Conservation (phyloP, 2,888 invertebrate genomes). For the Coelogynopora nodosa region DNA sequence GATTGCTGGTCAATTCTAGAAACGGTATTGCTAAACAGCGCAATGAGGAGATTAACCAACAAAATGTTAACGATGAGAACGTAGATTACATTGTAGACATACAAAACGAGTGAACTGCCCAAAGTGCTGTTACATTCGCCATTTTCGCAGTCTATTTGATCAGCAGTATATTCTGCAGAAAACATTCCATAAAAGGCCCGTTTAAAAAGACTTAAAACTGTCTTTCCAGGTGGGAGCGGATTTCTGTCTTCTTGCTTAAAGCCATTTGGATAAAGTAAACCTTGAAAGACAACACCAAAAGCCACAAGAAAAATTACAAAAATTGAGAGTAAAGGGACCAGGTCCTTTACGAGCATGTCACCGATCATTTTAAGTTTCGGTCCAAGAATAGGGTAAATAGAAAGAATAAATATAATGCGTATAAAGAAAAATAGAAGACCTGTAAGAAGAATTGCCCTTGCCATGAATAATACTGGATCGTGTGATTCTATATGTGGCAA, state of each 20-base stretch:
- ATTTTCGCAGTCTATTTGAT: neutral
- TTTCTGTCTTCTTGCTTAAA: constrained; percentile 18
- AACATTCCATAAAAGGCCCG: constrained; percentile 38
- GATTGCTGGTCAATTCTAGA: constrained; percentile 43
- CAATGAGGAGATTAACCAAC: constrained; percentile 43
- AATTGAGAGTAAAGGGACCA: constrained; percentile 41
- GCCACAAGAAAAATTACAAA: constrained; percentile 44
- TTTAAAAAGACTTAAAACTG: neutral
- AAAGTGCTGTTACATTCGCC: constrained; percentile 7
- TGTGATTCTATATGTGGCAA: neutral
- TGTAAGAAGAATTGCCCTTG: constrained; percentile 22
- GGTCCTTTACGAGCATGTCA: constrained; percentile 44
- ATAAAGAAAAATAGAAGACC: constrained; percentile 38
- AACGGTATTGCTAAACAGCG: constrained; percentile 44
- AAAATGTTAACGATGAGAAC: constrained; percentile 35
- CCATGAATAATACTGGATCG: neutral
- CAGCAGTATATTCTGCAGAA: constrained; percentile 29
- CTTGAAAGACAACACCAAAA: constrained; percentile 46
- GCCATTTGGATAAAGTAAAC: constrained; percentile 44
- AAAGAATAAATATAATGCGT: constrained; percentile 41
- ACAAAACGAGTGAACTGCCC: constrained; percentile 15
- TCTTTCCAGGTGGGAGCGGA: neutral
- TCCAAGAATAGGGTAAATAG: constrained; percentile 40
- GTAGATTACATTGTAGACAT: constrained; percentile 36
- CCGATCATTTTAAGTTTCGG: constrained; percentile 45